These are phyloP conservation scores for Bufo gargarizans DNA, from an alignment of 2,113 vertebrate genomes.

Conservation along the genomic window DNA sequence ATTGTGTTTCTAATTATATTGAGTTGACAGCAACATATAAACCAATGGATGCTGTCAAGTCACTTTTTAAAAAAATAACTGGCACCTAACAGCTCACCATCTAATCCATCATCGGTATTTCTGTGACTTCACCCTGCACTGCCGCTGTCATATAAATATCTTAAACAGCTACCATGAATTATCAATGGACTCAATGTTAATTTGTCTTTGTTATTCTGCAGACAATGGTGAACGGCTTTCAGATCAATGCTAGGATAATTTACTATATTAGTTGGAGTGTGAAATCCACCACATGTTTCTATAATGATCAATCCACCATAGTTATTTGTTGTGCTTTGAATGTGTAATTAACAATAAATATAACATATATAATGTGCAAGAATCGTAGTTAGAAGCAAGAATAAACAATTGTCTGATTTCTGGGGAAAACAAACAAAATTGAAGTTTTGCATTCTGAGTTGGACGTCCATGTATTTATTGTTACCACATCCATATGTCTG, in stretches of 20 bases:
- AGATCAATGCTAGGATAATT: slow-evolving; percentile 34
- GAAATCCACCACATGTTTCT: not conserved
- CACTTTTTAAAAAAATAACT: slow-evolving; percentile 2
- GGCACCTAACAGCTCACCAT: not conserved
- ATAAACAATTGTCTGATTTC: no score
- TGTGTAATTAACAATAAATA: not conserved
- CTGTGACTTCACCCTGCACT: not conserved
- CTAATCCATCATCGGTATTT: not conserved
- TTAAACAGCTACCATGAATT: slow-evolving; percentile 38
- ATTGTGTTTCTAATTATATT: not conserved
- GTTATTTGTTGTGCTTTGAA: slow-evolving; percentile 15
- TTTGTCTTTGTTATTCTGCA: slow-evolving; percentile 27
- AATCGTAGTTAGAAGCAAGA: no score
- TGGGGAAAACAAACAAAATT: no score
- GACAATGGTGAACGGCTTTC: slow-evolving; percentile 22
- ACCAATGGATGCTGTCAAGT: slow-evolving; percentile 13
- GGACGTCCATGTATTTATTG: no score
- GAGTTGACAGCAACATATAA: not conserved
- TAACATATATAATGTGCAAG: no score
- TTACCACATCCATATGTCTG: no score
- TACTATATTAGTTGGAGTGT: slow-evolving; percentile 23
- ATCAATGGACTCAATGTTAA: slow-evolving; percentile 30
- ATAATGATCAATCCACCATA: not conserved
- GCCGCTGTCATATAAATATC: slow-evolving; percentile 25
- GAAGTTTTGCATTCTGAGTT: no score